Conservation (phyloP, 1,140 invertebrate genomes). For the Drosophila subobscura region DNA sequence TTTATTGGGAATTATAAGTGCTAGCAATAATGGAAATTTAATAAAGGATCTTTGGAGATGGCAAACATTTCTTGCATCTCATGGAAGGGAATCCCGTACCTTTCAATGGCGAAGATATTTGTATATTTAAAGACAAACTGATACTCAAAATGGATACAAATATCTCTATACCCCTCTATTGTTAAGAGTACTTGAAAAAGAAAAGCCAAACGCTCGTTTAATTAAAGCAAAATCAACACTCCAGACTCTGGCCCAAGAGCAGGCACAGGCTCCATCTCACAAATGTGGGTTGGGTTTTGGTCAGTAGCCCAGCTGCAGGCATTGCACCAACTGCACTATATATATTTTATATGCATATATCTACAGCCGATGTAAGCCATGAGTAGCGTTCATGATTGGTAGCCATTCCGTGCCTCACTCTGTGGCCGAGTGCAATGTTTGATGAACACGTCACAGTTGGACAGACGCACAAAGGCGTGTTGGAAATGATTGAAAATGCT, state of each 20-base stretch:
- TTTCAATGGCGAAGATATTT: too few species aligned
- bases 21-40: too few species aligned
- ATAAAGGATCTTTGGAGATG: too few species aligned
- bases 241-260: constrained; percentile 18
- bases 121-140: too few species aligned
- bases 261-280: neutral
- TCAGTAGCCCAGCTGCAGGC: constrained; percentile 43
- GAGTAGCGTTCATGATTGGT: constrained; percentile 45
- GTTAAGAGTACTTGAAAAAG: constrained; percentile 43
- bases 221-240: constrained; percentile 72
- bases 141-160: too few species aligned
- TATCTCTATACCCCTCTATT: neutral
- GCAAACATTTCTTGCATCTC: too few species aligned
- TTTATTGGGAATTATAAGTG: neutral
- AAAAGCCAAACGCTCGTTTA: constrained; percentile 52
- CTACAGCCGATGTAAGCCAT: constrained; percentile 21
- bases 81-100: too few species aligned
- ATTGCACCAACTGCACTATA: constrained; percentile 22
- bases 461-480: constrained; percentile 54
- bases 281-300: constrained; percentile 56
- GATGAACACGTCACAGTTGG: constrained; percentile 76
- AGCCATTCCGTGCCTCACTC: constrained; percentile 29
- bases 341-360: neutral
- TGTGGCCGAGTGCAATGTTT: constrained; percentile 66
- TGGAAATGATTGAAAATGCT: constrained; percentile 51